These are phyloP conservation scores for Strigamia maritima DNA, from an alignment of 2,888 invertebrate species.

Conservation along the genomic window DNA sequence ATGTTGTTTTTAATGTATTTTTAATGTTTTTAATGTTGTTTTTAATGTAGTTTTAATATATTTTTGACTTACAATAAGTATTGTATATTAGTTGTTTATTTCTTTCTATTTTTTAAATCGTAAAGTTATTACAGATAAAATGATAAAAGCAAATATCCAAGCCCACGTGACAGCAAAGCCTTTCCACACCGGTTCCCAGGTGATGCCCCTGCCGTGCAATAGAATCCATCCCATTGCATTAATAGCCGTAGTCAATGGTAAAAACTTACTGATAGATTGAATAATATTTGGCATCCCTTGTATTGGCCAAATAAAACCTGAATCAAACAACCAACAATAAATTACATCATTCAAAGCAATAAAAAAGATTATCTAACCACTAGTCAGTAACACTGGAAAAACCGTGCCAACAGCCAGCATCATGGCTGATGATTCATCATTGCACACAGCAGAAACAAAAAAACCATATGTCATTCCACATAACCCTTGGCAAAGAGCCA, in stretches of 20 bases:
- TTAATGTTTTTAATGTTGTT: no score
- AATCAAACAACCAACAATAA: not conserved
- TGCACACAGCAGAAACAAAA: no score
- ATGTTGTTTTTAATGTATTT: no score
- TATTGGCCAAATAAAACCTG: not conserved
- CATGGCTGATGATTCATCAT: no score
- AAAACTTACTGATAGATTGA: not conserved
- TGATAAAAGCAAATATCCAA: not conserved
- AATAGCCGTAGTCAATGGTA: not conserved
- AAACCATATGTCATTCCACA: not conserved
- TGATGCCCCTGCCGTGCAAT: not conserved
- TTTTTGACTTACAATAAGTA: no score
- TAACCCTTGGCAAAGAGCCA: not conserved
- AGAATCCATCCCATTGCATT: not conserved
- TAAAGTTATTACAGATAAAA: not conserved
- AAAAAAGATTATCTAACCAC: not conserved
- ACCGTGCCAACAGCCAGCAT: no score
- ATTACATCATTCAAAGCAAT: no score
- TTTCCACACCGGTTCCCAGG: not conserved
- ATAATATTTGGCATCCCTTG: not conserved
- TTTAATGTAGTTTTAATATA: no score
- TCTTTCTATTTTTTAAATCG: not conserved
- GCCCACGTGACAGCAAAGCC: not conserved
- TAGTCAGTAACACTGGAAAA: not conserved
- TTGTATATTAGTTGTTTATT: no score